A percentile compares a stretch with the other conserved stretches of the same genome.
phyloP scores from a whole-genome alignment of 2,797 vertebrate genomes.

The Pogonophryne albipinna region DNA sequence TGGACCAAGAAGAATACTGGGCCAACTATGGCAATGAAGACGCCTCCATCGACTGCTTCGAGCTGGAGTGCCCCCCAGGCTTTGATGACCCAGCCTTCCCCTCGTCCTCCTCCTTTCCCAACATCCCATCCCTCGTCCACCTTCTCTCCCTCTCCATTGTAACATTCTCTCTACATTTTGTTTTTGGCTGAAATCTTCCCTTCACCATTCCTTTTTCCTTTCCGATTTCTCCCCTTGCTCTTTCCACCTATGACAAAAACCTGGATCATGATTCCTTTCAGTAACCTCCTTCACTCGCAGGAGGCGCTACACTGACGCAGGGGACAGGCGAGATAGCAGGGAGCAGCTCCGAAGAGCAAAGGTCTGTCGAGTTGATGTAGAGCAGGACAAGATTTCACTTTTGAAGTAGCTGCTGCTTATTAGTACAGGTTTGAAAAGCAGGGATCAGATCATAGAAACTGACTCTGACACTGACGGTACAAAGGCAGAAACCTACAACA shows the following conservation, averaged over 20 bases:
- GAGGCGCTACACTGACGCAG: conserved; percentile 57
- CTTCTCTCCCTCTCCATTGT: conserved; percentile 71
- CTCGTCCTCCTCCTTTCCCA: conserved; percentile 63
- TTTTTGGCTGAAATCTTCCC: conserved; percentile 80
- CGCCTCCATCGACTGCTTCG: conserved; percentile 83
- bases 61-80: conserved; percentile 82
- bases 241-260: conserved; percentile 65
- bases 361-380: conserved; percentile 42
- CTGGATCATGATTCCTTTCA: conserved; percentile 69
- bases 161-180: conserved; percentile 75
- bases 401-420: conserved; percentile 44
- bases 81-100: conserved; percentile 75
- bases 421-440: conserved; percentile 30
- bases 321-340: conserved; percentile 54
- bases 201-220: conserved; percentile 27
- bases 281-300: conserved; percentile 49
- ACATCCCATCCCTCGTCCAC: conserved; percentile 58
- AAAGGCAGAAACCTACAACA: conserved; percentile 35
- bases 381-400: conserved; percentile 40
- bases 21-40: conserved; percentile 91
- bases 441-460: conserved; percentile 18
- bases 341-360: conserved; percentile 47
- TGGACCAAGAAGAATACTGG: conserved; percentile 91
- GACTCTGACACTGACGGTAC: conserved; percentile 22
- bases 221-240: conserved; percentile 56